Evolutionary conservation across 2,113 vertebrate species (phyloP), one percentile per base, ranked within the genome.

Genomic region (Carassius gibelio): DNA sequence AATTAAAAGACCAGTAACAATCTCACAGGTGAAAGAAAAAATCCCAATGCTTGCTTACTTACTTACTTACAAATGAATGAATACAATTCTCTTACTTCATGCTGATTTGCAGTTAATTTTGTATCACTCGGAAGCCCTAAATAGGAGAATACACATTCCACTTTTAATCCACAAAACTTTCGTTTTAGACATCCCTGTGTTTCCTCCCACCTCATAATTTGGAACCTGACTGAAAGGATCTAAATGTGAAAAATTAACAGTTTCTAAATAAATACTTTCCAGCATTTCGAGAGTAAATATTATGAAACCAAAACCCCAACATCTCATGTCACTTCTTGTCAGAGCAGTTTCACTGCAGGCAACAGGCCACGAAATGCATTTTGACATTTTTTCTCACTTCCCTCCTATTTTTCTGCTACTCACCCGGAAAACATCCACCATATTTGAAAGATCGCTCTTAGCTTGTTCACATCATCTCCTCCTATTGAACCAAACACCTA

Each of bases 311-410:
- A 30, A 75, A 10, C 75, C 75, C 17, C 4, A 19, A 13, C 15
- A 21, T 38, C 5, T 13, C 55, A 23, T 23, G 5, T 36, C 55
- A 78, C 57, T 61, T 78, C 21, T 11, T 61, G 55, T 23, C 55
- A 78, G 76, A 13, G 6, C 5, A 19, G 75, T 59, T 38, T 59
- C 2, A n/a, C 30, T 59, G 19, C 34, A 78, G 34, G 19, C 55
- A 78, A 42, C 76, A 23, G 55, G 55, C 17, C 55, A 59, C 55
- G 0, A 59, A 78, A 78, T 23, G 34, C 55, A 61, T 78, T 62
- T 62, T 42, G 76, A 79, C 55, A 62, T 34, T 79, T 62, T 79
- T 61, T 79, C 38, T 21, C 76, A 62, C 57, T 62, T 34, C 57
- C 8, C 21, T 61, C 21, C 57, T n/a, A 61, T 61, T 36, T 42